Conservation (phyloP, 2,888 invertebrate genomes). For the Leptarthrus brevirostris region DNA sequence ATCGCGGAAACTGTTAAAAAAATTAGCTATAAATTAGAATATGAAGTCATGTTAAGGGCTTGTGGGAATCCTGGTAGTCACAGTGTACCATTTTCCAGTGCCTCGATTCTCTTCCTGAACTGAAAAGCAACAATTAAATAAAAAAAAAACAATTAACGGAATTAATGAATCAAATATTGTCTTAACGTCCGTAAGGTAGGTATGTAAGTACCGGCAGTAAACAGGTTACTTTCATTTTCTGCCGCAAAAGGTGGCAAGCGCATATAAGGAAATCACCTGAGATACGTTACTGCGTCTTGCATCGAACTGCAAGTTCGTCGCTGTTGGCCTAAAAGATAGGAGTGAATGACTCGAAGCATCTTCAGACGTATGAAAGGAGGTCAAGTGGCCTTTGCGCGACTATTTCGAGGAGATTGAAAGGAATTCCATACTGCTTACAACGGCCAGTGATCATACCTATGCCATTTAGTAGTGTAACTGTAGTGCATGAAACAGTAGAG, state of each 20-base stretch:
- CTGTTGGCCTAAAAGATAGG: not conserved
- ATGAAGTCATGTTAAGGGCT: not conserved
- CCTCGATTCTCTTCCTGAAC: conserved; percentile 17
- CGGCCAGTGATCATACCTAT: conserved; percentile 13
- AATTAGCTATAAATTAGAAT: not conserved
- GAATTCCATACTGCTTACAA: conserved; percentile 19
- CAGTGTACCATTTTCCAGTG: conserved; percentile 21
- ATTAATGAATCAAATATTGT: conserved; percentile 35
- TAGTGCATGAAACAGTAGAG: not conserved
- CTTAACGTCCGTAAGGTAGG: conserved; percentile 7
- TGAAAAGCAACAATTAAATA: not conserved
- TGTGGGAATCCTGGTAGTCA: not conserved
- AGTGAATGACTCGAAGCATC: conserved; percentile 1
- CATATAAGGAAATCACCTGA: conserved; percentile 29
- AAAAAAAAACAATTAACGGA: conserved; percentile 19
- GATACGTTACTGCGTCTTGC: conserved; percentile 2
- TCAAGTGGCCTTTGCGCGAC: conserved; percentile 15
- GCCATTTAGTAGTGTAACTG: conserved; percentile 21
- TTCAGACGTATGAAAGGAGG: conserved; percentile 26
- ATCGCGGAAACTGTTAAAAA: not conserved
- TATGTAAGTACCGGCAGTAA: conserved; percentile 4
- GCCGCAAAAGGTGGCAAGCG: not conserved
- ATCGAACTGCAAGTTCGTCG: conserved; percentile 15
- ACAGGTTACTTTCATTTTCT: conserved; percentile 40
- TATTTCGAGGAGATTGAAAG: conserved; percentile 12